phyloP scores from a whole-genome alignment of 2,888 invertebrate species.

The Autographa pulchrina region DNA sequence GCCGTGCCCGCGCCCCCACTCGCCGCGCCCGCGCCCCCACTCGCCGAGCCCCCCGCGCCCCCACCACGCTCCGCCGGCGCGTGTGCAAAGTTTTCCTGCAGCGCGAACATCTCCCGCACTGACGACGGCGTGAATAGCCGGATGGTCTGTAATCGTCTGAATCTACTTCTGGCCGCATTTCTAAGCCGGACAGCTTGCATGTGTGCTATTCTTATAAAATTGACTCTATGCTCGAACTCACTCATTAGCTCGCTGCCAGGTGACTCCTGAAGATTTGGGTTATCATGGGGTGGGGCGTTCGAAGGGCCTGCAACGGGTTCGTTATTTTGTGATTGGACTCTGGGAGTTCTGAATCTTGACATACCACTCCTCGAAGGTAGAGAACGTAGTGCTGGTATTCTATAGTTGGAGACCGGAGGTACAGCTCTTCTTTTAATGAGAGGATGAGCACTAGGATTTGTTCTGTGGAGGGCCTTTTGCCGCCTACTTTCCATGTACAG shows the following conservation, averaged over 20 bases:
- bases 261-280: conserved; percentile 57
- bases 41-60: conserved; percentile 63
- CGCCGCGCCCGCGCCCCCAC: conserved; percentile 49
- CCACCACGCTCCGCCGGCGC: conserved; percentile 62
- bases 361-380: conserved; percentile 67
- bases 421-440: conserved; percentile 73
- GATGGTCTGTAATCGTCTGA: conserved; percentile 82
- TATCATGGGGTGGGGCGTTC: conserved; percentile 61
- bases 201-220: conserved; percentile 82
- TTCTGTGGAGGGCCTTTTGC: conserved; percentile 81
- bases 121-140: conserved; percentile 83
- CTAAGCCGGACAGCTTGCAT: conserved; percentile 81
- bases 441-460: conserved; percentile 82
- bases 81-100: conserved; percentile 70
- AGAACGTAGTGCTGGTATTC: conserved; percentile 79
- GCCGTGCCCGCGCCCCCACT: conserved; percentile 59
- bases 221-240: conserved; percentile 79
- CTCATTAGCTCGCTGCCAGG: conserved; percentile 70
- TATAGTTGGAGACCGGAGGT: conserved; percentile 78
- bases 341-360: conserved; percentile 56
- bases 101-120: conserved; percentile 81
- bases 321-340: conserved; percentile 59
- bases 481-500: conserved; percentile 80
- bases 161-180: conserved; percentile 80
- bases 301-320: conserved; percentile 81